Base-by-base conservation (phyloP, 2,113 vertebrate genomes). In the Poecilia latipinna region DNA sequence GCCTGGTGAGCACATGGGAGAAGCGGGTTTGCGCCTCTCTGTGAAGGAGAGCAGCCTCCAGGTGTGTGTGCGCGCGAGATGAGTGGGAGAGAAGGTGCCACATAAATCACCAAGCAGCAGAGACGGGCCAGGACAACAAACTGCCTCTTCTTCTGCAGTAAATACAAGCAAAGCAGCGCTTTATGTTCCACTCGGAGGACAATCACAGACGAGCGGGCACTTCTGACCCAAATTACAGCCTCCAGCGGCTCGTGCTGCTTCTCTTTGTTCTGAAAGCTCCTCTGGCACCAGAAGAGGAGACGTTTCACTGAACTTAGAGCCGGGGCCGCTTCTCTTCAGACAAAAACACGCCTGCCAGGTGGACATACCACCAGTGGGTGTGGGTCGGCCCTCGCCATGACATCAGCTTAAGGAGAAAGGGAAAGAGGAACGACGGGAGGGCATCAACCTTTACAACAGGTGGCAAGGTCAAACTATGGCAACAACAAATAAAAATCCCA, bases 1-100 rank as follows among this genome's bases (percentile, higher is more conserved):
- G 79, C 12, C 73, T 65, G 65, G 66, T 29, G 85, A 89, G 83
- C 82, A 85, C 82, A 83, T 70, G 83, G 86, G 91, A 89, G 84
- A 61, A 76, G 33, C 28, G 57, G 68, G 77, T 74, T 89, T 73
- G 74, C 90, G 76, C 82, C 24, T 62, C 28, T 2, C 60, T 77
- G 90, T 82, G 78, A 93, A 77, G 57, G 65, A 44, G 61, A 88
- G 57, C 79, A 78, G 68, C 54, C 68, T 81, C 72, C 88, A 88
- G 76, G 83, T 86, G 83, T 86, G 80, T 74, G 68, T 28, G 35
- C 54, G 62, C 29, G 29, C 1, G 31, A 15, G 13, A 4, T 3
- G 42, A 66, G 74, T 31, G 71, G 57, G 72, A 37, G 75, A 22
- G 8, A 28, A 70, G 57, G 28, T 68, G 61, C 72, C 75, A 61